Conservation (phyloP, 2,113 vertebrate species). For the Rattus norvegicus region GRCr8 NC_086032.1:90280001-90280500, state of each 20-base stretch:
- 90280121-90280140: no score
- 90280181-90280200: neutral
- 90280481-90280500: conserved; percentile 70
- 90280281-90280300: neutral
- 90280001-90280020: no score
- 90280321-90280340: neutral
- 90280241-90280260: no score
- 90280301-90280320: neutral
- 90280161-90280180: neutral
- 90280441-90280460: conserved; percentile 73
- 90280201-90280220: accelerated
- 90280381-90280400: neutral
- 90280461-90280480: conserved; percentile 51
- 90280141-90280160: neutral
- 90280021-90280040: accelerated
- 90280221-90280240: neutral
- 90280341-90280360: no score
- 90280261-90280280: neutral
- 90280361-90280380: accelerated
- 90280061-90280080: neutral
- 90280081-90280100: neutral
- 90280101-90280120: neutral
- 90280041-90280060: neutral
- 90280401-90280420: neutral
- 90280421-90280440: neutral